These are phyloP conservation scores for Spodoptera littoralis DNA, from an alignment of 2,888 invertebrate genomes.

Conservation along the genomic window DNA sequence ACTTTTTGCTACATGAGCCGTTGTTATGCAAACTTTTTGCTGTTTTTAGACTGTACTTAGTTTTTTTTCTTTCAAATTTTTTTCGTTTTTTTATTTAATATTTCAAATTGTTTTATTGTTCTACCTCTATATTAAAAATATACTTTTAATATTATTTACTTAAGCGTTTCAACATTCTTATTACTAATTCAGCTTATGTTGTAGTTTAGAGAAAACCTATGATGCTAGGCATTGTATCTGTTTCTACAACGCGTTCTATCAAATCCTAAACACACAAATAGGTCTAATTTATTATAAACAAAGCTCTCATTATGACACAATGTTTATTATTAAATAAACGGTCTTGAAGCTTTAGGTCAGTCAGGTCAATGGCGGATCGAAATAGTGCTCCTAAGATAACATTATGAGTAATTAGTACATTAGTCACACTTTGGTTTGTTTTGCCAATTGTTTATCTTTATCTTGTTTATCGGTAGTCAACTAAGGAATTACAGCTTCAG, in stretches of 20 bases:
- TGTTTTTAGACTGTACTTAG: not conserved
- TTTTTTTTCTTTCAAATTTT: too few relatives aligned
- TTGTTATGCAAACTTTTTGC: constrained; percentile 10
- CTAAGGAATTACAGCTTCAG: too few relatives aligned
- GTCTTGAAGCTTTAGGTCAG: constrained; percentile 10
- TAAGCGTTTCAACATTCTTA: too few relatives aligned
- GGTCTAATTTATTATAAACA: not conserved
- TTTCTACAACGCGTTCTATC: too few relatives aligned
- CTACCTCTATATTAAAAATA: too few relatives aligned
- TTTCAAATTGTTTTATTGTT: too few relatives aligned
- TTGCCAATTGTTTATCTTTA: constrained; percentile 2
- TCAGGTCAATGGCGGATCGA: constrained; percentile 32
- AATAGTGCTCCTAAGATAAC: constrained; percentile 26
- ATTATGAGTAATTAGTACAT: constrained; percentile 19
- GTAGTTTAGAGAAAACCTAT: not conserved
- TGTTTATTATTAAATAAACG: constrained; percentile 19
- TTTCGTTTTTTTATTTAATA: too few relatives aligned
- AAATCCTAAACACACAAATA: too few relatives aligned
- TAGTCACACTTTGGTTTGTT: not conserved
- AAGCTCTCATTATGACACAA: not conserved
- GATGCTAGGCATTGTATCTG: not conserved
- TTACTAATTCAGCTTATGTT: not conserved
- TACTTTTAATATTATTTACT: too few relatives aligned
- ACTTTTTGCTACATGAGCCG: constrained; percentile 6
- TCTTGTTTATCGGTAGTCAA: not conserved